Conservation (phyloP, 1,140 invertebrate species). For the Pseudobourletiella spinata region DNA sequence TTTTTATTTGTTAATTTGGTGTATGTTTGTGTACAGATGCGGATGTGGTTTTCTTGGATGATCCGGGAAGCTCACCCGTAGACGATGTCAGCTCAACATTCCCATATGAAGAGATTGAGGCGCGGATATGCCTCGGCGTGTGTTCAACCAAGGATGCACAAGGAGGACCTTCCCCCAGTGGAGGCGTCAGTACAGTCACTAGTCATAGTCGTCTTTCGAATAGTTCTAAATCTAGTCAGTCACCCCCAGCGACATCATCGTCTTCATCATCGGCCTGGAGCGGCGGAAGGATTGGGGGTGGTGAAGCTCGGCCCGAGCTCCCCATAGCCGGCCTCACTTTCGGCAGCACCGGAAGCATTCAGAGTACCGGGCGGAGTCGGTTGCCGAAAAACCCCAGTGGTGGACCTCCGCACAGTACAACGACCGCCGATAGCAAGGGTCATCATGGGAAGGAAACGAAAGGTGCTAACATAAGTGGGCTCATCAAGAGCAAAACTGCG, state of each 20-base stretch:
- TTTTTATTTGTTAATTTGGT: too few relatives aligned
- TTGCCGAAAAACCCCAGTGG: neutral
- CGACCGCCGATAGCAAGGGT: neutral
- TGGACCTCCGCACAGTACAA: neutral
- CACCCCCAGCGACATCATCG: neutral
- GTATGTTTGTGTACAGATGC: too few relatives aligned
- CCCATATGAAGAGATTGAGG: conserved; percentile 34
- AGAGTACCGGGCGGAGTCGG: neutral
- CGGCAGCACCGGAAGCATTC: neutral
- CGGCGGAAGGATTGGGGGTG: neutral
- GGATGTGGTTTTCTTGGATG: too few relatives aligned
- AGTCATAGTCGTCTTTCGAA: neutral
- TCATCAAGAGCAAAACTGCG: conserved; percentile 35
- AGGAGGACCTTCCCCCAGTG: neutral
- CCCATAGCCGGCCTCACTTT: neutral
- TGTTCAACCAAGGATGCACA: neutral
- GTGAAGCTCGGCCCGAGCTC: neutral
- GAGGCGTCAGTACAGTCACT: neutral
- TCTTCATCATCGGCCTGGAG: neutral
- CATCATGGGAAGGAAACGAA: conserved; percentile 31
- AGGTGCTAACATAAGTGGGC: conserved; percentile 26
- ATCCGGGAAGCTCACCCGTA: conserved; percentile 18
- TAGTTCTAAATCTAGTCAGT: neutral
- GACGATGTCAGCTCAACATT: conserved; percentile 23
- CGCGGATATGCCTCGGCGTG: conserved; percentile 28